phyloP scores from a whole-genome alignment of 2,888 invertebrate species.

The Lomographa bimaculata region DNA sequence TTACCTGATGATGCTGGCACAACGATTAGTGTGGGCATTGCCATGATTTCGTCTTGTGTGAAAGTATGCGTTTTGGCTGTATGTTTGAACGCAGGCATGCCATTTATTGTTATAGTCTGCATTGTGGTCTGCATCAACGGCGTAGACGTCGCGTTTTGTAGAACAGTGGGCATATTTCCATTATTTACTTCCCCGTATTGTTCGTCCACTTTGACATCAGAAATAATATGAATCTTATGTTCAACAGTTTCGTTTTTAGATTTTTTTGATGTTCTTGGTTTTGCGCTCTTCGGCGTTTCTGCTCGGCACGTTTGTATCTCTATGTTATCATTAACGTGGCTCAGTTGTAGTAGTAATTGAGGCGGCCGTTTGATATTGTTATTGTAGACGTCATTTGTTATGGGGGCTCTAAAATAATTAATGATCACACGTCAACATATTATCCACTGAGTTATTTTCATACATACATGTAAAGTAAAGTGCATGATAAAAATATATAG shows the following conservation, averaged over 20 bases:
- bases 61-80: conserved; percentile 39
- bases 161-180: conserved; percentile 29
- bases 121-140: conserved; percentile 50
- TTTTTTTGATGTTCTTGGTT: neutral
- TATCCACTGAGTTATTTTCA: too few relatives aligned
- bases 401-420: conserved; percentile 40
- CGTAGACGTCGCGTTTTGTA: conserved; percentile 56
- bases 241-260: conserved; percentile 39
- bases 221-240: conserved; percentile 66
- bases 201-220: conserved; percentile 67
- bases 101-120: conserved; percentile 69
- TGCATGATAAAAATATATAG: too few relatives aligned
- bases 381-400: conserved; percentile 39
- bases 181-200: conserved; percentile 35
- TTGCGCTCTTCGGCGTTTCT: conserved; percentile 3
- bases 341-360: conserved; percentile 29
- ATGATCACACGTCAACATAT: too few relatives aligned
- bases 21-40: conserved; percentile 79
- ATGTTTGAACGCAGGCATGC: conserved; percentile 59
- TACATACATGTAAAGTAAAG: too few relatives aligned
- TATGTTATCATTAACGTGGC: conserved; percentile 29
- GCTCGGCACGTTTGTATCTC: conserved; percentile 32
- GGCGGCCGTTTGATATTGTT: conserved; percentile 29
- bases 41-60: conserved; percentile 77
- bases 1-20: conserved; percentile 69